A percentile compares a stretch with the other conserved stretches of the same genome.
phyloP scores from a whole-genome alignment of 2,797 vertebrate genomes.

The Stomatorhinus walkeri region DNA sequence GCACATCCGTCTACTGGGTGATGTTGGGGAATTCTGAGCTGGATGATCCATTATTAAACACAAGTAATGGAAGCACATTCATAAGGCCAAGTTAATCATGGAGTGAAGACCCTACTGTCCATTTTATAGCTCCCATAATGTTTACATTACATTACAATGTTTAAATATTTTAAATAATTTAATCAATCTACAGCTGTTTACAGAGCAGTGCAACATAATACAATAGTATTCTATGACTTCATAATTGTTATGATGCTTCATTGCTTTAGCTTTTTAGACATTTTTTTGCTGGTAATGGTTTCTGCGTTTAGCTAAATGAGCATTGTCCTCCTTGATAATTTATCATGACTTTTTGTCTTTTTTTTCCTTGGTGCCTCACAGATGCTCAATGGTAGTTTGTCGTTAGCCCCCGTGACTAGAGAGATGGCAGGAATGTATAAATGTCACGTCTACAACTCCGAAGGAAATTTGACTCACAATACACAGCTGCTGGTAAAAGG shows the following conservation, averaged over 20 bases:
- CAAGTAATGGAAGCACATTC: background rate
- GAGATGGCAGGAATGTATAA: slow-evolving; percentile 77
- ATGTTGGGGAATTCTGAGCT: background rate
- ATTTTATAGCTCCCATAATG: background rate
- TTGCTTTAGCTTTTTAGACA: background rate
- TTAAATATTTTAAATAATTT: background rate
- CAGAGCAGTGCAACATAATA: background rate
- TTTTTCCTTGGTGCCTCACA: slow-evolving; percentile 34
- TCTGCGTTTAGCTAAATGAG: background rate
- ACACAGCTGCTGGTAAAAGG: slow-evolving; percentile 88
- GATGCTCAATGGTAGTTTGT: slow-evolving; percentile 82
- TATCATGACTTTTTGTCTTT: background rate
- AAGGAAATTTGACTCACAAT: slow-evolving; percentile 77
- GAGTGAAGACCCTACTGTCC: background rate
- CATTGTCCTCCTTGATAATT: background rate
- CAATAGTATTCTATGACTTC: background rate
- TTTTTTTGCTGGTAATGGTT: background rate
- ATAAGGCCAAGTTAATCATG: background rate
- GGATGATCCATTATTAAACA: slow-evolving; percentile 26
- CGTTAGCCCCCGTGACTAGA: slow-evolving; percentile 64
- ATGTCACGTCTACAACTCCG: slow-evolving; percentile 83
- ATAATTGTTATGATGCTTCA: background rate
- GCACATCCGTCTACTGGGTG: slow-evolving; percentile 13
- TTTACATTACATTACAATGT: background rate
- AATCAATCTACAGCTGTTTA: background rate